Evolutionary conservation across 2,113 vertebrate species (phyloP).

Genomic region (Nothocercus nigrocapillus): DNA sequence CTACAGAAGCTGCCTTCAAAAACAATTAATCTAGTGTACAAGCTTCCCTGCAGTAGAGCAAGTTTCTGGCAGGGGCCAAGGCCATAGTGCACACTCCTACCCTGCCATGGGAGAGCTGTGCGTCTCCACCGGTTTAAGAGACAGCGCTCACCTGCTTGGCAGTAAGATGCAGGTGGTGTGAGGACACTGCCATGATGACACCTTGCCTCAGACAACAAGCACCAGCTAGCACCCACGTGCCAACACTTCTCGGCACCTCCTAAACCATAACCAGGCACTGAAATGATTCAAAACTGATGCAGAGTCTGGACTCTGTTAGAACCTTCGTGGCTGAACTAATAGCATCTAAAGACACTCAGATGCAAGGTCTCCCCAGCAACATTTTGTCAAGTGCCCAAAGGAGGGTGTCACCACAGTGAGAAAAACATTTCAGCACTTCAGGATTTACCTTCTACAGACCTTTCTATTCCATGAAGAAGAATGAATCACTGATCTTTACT

Average conservation of each 20-base stretch:
- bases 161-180: neutral
- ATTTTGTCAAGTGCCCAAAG: neutral
- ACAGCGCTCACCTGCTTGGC: neutral
- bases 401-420: neutral
- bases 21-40: neutral
- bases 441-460: neutral
- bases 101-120: neutral
- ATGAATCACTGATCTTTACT: neutral
- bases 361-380: neutral
- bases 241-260: neutral
- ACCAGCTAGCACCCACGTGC: too few species aligned
- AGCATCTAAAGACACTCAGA: neutral
- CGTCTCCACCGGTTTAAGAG: neutral
- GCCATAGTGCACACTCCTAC: neutral
- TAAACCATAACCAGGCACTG: neutral
- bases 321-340: neutral
- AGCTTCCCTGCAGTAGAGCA: neutral
- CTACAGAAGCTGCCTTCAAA: neutral
- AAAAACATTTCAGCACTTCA: neutral
- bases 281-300: neutral
- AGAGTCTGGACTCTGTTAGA: neutral
- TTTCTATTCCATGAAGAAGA: neutral
- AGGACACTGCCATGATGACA: neutral
- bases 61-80: neutral
- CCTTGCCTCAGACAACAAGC: rapidly evolving